Base-by-base conservation (phyloP, 2,888 invertebrate species). In the Dolichopus griseipennis region DNA sequence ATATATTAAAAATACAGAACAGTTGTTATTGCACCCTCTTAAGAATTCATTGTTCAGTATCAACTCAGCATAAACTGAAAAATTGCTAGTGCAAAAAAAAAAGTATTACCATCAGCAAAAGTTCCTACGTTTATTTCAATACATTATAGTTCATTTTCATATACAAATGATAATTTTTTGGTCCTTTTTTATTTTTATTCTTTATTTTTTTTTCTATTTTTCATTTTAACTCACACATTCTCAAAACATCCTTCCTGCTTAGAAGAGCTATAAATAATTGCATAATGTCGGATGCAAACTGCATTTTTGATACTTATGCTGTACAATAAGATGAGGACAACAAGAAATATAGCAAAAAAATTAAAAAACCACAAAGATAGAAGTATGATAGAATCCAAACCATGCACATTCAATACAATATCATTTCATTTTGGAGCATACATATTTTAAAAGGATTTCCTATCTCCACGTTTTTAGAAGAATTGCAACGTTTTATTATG, bases 401-500 rank as follows among this genome's bases (percentile, higher is more conserved):
- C 8, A 37, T 37, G 37, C 8, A 37, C 27, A 27, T 27, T 5
- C 27, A 27, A 27, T 27, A 27, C 27, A 2, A 15, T 52, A 18
- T 52, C 18, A 52, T 52, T 18, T 52, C 52, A 52, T 52, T 15
- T 37, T 52, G 1, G 18, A 52, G 52, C 18, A 18, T 52, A n/a
- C 2, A 52, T 18, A 18, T 52, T 52, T n/a, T 18, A 52, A 41
- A 52, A 52, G 52, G 52, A 52, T 52, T 52, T 52, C 52, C 52
- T 52, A 52, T 52, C 18, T 52, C 6, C 52, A 52, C 52, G n/a
- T 52, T 52, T 27, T 52, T 18, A 52, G 52, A 52, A 52, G 52
- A 52, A 52, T 52, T 52, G 52, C 52, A 52, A 52, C 52, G 52
- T 52, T 52, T 52, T 52, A 52, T 52, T 52, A 18, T 52, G 52